These are phyloP conservation scores for Rhabdophis nuchalis DNA, from an alignment of 2,797 vertebrate species.

Conservation along the genomic window DNA sequence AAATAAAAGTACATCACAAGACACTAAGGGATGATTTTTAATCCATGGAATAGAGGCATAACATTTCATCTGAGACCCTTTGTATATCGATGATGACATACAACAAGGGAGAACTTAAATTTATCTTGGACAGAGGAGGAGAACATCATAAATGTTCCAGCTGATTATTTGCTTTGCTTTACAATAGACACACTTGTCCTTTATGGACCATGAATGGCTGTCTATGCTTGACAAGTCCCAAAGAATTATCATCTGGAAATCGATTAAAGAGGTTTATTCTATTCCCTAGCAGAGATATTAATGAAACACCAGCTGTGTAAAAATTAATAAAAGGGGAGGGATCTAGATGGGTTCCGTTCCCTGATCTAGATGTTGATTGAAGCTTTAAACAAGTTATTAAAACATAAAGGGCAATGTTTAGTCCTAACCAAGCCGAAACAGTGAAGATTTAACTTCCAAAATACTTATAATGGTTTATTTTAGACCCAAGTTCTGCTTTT, in stretches of 20 bases:
- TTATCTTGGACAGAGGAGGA: background rate
- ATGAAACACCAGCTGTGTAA: background rate
- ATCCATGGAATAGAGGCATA: slow-evolving; percentile 47
- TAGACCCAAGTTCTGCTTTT: background rate
- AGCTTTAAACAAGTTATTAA: background rate
- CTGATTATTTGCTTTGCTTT: slow-evolving; percentile 43
- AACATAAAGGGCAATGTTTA: background rate
- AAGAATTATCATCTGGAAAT: background rate
- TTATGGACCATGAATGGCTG: slow-evolving; percentile 46
- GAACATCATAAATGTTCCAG: slow-evolving; percentile 47
- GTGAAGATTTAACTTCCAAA: background rate
- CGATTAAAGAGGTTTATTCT: background rate
- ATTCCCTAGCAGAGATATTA: background rate
- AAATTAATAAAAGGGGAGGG: background rate
- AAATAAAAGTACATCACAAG: slow-evolving; percentile 19
- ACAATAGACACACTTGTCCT: slow-evolving; percentile 39
- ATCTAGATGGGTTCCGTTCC: background rate
- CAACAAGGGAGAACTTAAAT: slow-evolving; percentile 28
- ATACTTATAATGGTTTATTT: background rate
- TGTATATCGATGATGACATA: slow-evolving; percentile 48
- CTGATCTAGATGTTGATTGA: background rate
- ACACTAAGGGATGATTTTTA: slow-evolving; percentile 37
- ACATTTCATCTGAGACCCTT: slow-evolving; percentile 51
- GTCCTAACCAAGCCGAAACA: background rate
- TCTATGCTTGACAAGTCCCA: background rate